Base-by-base conservation (phyloP, 37 sponge, comb jelly and placozoan genomes). In the Halisarca cf. caerulea region DNA sequence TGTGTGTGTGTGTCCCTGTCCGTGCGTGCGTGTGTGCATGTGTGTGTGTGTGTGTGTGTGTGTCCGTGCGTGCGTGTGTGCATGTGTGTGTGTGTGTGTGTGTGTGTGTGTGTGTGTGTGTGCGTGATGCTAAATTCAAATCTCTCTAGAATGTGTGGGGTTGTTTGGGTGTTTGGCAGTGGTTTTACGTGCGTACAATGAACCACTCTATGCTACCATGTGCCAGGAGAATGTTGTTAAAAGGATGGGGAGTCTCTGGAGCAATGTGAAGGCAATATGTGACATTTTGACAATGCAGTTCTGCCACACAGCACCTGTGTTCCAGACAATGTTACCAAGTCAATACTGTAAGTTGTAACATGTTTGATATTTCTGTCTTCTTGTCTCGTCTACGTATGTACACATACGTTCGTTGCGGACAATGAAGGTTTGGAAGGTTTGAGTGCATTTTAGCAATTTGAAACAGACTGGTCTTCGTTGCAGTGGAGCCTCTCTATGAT, bases 71-170 rank as follows among this genome's bases (percentile, higher is more conserved):
- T 30, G 64, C 23, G 30, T 62, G 64, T 62, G 9, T 62, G 9
- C 5, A 27, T 62, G 9, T 62, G 64, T 62, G 64, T 62, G 23
- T 62, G 64, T 15, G 23, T 62, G 9, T 62, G 64, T 62, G 64
- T 62, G 23, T 62, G 64, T 62, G 64, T 62, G 23, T 62, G 64
- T 62, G 64, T 62, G 23, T 62, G 64, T 62, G 23, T 62, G 64
- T 62, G 64, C 30, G 57, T 54, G 57, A 20, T 11, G 11, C 17
- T 54, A 17, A 20, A 17, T 54, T 11, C 17, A 17, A 20, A 17
- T 54, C 17, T 54, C 17, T 54, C 17, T 54, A 17, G n/a, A n/a
- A n/a, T 62, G 9, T 62, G 9, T 20, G 23, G 6, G 9, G 6
- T 8, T 62, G 64, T 62, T 7, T 62, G 64, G 5, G 23, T 62